Base-by-base conservation (phyloP, 2,797 vertebrate genomes). In the Xenopus petersii region DNA sequence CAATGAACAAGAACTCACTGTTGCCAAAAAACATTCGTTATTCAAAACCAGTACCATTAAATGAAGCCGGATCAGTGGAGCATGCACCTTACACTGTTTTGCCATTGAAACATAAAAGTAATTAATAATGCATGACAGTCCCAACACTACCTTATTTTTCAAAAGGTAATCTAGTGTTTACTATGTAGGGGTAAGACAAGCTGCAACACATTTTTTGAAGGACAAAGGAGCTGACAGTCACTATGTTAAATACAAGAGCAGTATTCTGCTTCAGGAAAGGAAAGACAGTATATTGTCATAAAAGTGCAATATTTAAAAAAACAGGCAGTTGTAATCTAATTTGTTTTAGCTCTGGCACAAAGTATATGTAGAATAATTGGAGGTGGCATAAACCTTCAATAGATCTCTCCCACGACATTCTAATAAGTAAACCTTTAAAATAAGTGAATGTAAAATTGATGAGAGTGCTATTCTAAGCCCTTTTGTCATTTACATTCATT, bases 181-280 rank as follows among this genome's bases (percentile, higher is more conserved):
- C 60, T 56, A n/a, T 70, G 26, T 16, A 64, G 24, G 59, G 26
- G 12, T 61, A 65, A 80, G 63, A 49, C 49, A 68, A 81, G 68
- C 21, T 76, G 33, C 16, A 51, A 49, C 64, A 62, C 2, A n/a
- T 67, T 33, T 54, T 4, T 62, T 13, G 54, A 59, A 2, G 33
- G 55, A 83, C 79, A 79, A 77, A 67, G 48, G 10, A 48, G 16
- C 63, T 81, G 30, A 60, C 72, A 68, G 47, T 80, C 74, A 72
- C 12, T 9, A 49, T 47, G 72, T 70, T 64, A 69, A 30, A 68
- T 65, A 49, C 5, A 71, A 70, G 3, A 54, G 47, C 10, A 8
- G 51, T 2, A 26, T 47, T 47, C 17, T 82, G 26, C 61, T 60
- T 46, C 10, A 2, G 70, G 9, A 2, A 67, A 54, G 4, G 30